Evolutionary conservation across 2,797 vertebrate species (phyloP), one percentile per base, ranked within the genome.

Genomic region (Euphonia xanthogaster): DNA sequence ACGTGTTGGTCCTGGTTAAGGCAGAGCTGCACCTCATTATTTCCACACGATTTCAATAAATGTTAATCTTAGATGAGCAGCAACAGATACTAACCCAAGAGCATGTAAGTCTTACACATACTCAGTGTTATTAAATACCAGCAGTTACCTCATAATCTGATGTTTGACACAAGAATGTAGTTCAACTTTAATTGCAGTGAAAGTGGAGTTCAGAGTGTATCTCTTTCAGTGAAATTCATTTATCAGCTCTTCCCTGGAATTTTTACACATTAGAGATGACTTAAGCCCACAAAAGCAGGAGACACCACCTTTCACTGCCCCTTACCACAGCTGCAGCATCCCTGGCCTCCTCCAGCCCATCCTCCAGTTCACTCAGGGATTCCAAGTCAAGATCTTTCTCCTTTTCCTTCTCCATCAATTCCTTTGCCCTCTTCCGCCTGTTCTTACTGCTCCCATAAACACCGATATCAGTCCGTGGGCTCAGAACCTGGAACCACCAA

Each of bases 371-470:
- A 70, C 99, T 99, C 61, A 99, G 93, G 31, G 98, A 96, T 48
- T 99, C 99, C 53, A 98, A 97, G 80, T 99, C 99, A 30, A 99
- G 98, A 24, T 99, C 98, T 31, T 99, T 98, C 78, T 98, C 98
- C 88, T 98, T 98, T 95, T 99, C 99, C 95, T 99, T 99, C 97
- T 99, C 99, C 98, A 99, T 97, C 45, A 99, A 94, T 97, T 99
- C 99, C 91, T 99, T 99, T 4, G 98, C 99, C 40, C 99, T 99
- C 97, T 98, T 99, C 51, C 99, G 96, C 85, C 99, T 99, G 66
- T 98, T 99, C 96, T 99, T 99, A 92, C 99, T 99, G 98, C 98
- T 99, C 33, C 99, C 99, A 10, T 99, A 99, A 58, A 99, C 96
- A 2, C 99, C 99, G 20, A 99, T 99, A 93, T 99, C 99, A 28